phyloP scores from a whole-genome alignment of 2,888 invertebrate species.

The Serrognathus titanus region DNA sequence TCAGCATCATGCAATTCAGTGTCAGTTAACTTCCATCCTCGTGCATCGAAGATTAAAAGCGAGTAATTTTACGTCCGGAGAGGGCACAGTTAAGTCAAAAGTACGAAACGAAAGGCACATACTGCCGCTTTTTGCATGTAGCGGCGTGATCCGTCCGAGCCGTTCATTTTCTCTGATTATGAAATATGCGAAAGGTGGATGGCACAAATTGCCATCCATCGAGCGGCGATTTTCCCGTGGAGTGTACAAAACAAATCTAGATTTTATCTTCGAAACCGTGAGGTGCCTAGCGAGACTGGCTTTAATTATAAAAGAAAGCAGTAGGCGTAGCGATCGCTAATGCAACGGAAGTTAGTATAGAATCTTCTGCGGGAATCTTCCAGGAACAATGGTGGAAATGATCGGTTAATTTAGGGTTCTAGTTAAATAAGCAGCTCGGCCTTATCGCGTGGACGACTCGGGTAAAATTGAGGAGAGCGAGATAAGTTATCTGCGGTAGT shows the following conservation, averaged over 20 bases:
- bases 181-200: neutral
- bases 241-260: constrained; percentile 26
- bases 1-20: no score
- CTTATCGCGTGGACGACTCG: neutral
- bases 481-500: constrained; percentile 1
- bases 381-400: neutral
- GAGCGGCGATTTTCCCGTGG: neutral
- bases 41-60: no score
- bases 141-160: no score
- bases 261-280: constrained; percentile 31
- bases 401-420: constrained; percentile 6
- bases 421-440: neutral
- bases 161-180: neutral
- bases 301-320: constrained; percentile 37
- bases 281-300: constrained; percentile 28
- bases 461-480: neutral
- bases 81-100: no score
- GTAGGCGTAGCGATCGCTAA: constrained; percentile 32
- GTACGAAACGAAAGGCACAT: no score
- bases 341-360: constrained; percentile 33
- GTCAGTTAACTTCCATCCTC: no score
- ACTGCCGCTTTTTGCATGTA: no score
- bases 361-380: constrained; percentile 1
- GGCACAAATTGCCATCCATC: neutral
- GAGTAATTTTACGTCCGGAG: no score